These are phyloP conservation scores for Euproctis similis DNA, from an alignment of 2,888 invertebrate species.

Conservation along the genomic window DNA sequence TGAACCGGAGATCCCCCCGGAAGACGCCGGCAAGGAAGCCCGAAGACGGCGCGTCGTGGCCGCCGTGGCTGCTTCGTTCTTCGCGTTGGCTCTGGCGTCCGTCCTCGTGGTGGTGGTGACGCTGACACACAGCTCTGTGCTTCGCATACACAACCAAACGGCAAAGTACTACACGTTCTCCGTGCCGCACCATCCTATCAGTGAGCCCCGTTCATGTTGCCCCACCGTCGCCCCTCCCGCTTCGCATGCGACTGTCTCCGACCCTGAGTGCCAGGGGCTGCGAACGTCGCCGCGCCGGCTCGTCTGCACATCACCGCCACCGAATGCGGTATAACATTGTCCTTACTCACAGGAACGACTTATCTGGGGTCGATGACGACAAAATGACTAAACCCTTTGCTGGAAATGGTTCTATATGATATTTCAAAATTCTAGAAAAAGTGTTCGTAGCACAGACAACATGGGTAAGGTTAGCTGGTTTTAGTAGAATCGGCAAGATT, in stretches of 20 bases:
- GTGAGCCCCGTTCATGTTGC: slow-evolving; percentile 77
- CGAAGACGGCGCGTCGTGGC: slow-evolving; percentile 82
- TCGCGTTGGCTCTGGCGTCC: slow-evolving; percentile 83
- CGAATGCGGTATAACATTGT: slow-evolving; percentile 59
- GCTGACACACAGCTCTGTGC: slow-evolving; percentile 82
- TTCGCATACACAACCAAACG: slow-evolving; percentile 78
- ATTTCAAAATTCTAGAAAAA: slow-evolving; percentile 3
- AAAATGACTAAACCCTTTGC: slow-evolving; percentile 26
- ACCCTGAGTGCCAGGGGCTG: slow-evolving; percentile 72
- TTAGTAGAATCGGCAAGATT: slow-evolving; percentile 36
- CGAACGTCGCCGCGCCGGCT: slow-evolving; percentile 62
- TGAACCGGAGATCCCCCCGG: slow-evolving; percentile 62
- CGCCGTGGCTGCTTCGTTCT: slow-evolving; percentile 82
- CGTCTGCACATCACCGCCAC: slow-evolving; percentile 49
- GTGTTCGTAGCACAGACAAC: slow-evolving; percentile 8
- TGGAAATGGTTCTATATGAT: slow-evolving; percentile 6
- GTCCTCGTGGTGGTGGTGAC: slow-evolving; percentile 86
- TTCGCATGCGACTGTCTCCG: slow-evolving; percentile 75
- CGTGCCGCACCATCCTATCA: slow-evolving; percentile 76
- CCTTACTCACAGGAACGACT: slow-evolving; percentile 38
- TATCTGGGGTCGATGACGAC: slow-evolving; percentile 30
- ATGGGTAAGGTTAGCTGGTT: slow-evolving; percentile 14
- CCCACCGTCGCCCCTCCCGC: slow-evolving; percentile 75
- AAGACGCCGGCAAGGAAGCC: slow-evolving; percentile 78
- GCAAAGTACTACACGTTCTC: slow-evolving; percentile 80